Base-by-base conservation (phyloP, 2,797 vertebrate genomes). In the Gobionotothen gibberifrons region DNA sequence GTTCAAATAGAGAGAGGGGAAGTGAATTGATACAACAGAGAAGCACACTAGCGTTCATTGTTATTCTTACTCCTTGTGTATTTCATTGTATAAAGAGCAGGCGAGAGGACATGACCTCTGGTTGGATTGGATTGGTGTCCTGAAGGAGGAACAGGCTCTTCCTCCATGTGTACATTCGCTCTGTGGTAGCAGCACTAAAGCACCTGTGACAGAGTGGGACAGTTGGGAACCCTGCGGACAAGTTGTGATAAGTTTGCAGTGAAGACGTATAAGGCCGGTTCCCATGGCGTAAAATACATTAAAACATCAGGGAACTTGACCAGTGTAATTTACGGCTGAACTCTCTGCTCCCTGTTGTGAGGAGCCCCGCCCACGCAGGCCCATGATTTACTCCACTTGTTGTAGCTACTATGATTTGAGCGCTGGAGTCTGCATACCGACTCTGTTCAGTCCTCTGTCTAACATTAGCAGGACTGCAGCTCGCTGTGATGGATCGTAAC, bases 161-260 rank as follows among this genome's bases (percentile, higher is more conserved):
- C 83, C 83, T 87, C 77, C 78, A 71, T 76, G 87, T 80, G 86
- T 88, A 85, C 82, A 89, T 91, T 89, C 83, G 69, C 84, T 84
- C 76, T 53, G 59, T 10, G 57, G 70, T 67, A 74, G 67, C 71
- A 19, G 84, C 79, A 70, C 83, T 83, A 85, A 87, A 88, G 82
- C 80, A 89, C 88, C 84, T 85, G 90, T 88, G 89, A 89, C 88
- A 74, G 82, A 65, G 62, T 82, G 90, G 76, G 86, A 88, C 91
- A 84, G 86, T 66, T 13, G 70, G 55, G 48, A 70, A 73, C 78
- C 62, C 83, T 3, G 75, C 43, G 42, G 74, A 60, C 46, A 6
- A 60, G 54, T 74, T 43, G 73, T 15, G 79, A 63, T 72, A 67
- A 54, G 84, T 87, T 76, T 43, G 74, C 64, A 29, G 59, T 1